Conservation (phyloP, 1,140 invertebrate species). For the Brachionus angularis region DNA sequence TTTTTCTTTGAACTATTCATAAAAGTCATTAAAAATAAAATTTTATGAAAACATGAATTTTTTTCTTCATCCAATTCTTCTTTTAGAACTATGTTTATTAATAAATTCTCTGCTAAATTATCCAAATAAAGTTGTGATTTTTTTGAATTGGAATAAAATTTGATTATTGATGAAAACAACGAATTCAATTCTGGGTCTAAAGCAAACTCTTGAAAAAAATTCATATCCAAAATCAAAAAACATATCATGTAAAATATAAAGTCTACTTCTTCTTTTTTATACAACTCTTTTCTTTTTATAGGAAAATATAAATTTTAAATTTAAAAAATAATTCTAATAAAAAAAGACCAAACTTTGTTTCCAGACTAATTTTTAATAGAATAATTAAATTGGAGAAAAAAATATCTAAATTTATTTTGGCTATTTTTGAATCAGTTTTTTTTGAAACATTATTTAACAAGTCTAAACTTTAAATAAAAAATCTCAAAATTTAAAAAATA, state of each 20-base stretch:
- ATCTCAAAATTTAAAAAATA: too few relatives aligned
- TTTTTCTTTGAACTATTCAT: too few relatives aligned
- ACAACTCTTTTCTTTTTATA: background rate
- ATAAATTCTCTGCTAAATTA: background rate
- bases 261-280: background rate
- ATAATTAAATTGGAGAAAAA: too few relatives aligned
- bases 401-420: too few relatives aligned
- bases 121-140: background rate
- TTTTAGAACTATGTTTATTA: background rate
- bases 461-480: too few relatives aligned
- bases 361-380: too few relatives aligned
- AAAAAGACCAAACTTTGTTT: background rate
- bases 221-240: background rate
- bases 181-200: background rate
- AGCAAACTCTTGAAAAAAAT: background rate
- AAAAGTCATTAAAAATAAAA: too few relatives aligned
- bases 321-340: background rate
- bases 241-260: constrained; percentile 4
- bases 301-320: background rate
- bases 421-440: too few relatives aligned
- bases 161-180: background rate
- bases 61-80: background rate
- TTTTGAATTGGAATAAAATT: background rate
- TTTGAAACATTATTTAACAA: too few relatives aligned
- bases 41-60: too few relatives aligned